A percentile compares a stretch with the other conserved stretches of the same genome.
Evolutionary conservation across 2,797 vertebrate genomes (phyloP).

Genomic region (Tenualosa thibaudeaui): DNA sequence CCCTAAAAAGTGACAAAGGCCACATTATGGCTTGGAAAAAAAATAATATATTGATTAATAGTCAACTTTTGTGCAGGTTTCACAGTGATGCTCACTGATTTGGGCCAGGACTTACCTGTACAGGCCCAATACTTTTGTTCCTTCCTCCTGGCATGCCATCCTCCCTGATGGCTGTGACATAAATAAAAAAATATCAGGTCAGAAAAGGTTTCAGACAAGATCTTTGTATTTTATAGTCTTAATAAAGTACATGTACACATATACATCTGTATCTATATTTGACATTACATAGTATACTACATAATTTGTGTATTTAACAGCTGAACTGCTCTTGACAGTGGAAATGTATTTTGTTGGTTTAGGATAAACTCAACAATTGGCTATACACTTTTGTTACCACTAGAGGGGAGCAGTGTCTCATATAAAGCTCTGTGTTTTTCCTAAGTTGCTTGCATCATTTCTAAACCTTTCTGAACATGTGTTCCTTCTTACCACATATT

Average conservation of each 20-base stretch:
- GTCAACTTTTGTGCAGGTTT: neutral
- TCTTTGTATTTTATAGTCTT: neutral
- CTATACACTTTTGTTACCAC: neutral
- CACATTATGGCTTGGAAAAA: neutral
- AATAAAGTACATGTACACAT: neutral
- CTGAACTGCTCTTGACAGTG: neutral
- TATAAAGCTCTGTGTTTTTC: neutral
- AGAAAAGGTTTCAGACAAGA: neutral
- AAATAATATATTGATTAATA: no score
- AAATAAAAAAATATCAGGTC: conserved; percentile 24
- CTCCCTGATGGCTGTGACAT: conserved; percentile 91
- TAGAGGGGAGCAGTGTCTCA: neutral
- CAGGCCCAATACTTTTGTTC: conserved; percentile 98
- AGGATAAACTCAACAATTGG: neutral
- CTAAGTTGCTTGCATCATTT: neutral
- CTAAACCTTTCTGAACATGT: neutral
- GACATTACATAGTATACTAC: no score
- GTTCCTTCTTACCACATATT: neutral
- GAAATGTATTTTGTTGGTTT: neutral
- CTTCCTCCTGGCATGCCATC: conserved; percentile 98
- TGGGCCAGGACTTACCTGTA: conserved; percentile 82
- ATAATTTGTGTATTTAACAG: neutral
- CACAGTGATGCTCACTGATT: neutral
- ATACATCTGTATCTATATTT: neutral
- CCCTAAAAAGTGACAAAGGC: no score